These are phyloP conservation scores for Puma concolor DNA, from an alignment of 2,113 vertebrate species.

Conservation along the genomic window DNA sequence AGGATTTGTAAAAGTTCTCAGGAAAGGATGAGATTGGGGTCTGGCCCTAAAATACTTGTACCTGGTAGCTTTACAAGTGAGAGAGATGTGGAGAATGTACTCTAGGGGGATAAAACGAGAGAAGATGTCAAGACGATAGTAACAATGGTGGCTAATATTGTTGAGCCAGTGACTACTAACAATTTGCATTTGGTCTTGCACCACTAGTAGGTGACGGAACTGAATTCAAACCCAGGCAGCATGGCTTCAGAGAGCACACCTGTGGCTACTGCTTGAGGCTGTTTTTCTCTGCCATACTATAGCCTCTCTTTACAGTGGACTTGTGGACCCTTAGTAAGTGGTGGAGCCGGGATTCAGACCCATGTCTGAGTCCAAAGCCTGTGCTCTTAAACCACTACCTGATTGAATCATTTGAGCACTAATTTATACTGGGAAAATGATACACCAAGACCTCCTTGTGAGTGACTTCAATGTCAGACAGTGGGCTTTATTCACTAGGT, in stretches of 20 bases:
- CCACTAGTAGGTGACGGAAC: background rate
- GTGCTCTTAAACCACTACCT: background rate
- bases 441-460: background rate
- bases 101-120: background rate
- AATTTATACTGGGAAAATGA: background rate
- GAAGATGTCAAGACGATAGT: background rate
- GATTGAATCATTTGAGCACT: background rate
- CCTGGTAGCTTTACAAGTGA: background rate
- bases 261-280: background rate
- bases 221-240: background rate
- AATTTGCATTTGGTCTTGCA: background rate
- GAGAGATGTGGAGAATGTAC: background rate
- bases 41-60: background rate
- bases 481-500: conserved; percentile 31
- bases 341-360: background rate
- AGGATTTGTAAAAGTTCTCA: background rate
- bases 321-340: background rate
- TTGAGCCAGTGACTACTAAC: background rate
- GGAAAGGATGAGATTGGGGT: background rate
- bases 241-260: background rate
- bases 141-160: background rate
- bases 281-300: background rate
- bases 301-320: background rate
- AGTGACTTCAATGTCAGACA: background rate
- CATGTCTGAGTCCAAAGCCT: background rate